Evolutionary conservation across 2,797 vertebrate species (phyloP).

Genomic region (Tapirus indicus): DNA sequence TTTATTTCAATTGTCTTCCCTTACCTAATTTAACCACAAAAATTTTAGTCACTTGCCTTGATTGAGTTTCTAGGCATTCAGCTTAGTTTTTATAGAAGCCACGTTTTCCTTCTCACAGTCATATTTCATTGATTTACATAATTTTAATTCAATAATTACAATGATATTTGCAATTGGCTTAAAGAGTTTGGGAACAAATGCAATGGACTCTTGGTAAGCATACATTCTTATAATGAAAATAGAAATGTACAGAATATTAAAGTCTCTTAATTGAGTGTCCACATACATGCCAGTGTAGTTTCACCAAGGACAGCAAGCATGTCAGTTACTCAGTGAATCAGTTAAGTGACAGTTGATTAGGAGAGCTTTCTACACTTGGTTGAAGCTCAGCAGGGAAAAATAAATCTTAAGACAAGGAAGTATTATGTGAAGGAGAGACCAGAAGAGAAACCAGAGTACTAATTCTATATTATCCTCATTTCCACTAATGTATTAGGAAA

Average conservation of each 20-base stretch:
- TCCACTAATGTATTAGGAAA: neutral
- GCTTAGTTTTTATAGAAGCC: conserved; percentile 26
- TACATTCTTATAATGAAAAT: neutral
- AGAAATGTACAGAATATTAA: neutral
- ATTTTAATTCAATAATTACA: neutral
- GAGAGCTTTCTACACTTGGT: neutral
- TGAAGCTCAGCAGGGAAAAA: neutral
- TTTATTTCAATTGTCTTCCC: neutral
- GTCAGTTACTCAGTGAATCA: neutral
- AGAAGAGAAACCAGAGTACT: neutral
- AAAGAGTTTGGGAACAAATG: neutral
- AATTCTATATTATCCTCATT: neutral
- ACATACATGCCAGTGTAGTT: neutral
- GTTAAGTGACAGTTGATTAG: neutral
- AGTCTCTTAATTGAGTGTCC: neutral
- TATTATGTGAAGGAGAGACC: neutral
- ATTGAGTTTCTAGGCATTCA: neutral
- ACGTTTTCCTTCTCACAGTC: neutral
- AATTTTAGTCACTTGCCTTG: neutral
- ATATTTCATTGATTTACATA: neutral
- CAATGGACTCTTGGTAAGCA: neutral
- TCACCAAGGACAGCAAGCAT: fast-evolving
- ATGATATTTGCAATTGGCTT: neutral
- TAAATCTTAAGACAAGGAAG: neutral
- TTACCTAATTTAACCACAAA: neutral